A percentile compares a stretch with the other conserved stretches of the same genome.
Conservation (phyloP, 2,113 vertebrate species). For the Albula glossodonta region DNA sequence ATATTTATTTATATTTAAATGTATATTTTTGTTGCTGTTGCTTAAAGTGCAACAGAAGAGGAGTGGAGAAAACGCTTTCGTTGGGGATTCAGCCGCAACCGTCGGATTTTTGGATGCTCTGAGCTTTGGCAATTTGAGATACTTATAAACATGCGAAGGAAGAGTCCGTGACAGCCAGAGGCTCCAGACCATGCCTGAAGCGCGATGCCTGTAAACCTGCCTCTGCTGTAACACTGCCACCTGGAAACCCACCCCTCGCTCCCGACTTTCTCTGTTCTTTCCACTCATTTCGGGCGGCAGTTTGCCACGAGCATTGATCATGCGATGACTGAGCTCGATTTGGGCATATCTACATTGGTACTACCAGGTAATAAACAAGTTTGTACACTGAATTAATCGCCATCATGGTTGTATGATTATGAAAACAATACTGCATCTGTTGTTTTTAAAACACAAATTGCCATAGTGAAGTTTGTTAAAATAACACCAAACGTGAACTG, state of each 20-base stretch:
- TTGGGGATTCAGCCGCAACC: conserved; percentile 8
- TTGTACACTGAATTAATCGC: background rate
- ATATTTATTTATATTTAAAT: conserved; percentile 25
- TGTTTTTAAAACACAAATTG: background rate
- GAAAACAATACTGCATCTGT: background rate
- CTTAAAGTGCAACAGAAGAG: conserved; percentile 19
- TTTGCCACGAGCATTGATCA: conserved; percentile 63
- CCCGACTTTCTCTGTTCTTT: conserved; percentile 29
- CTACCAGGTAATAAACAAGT: conserved; percentile 65
- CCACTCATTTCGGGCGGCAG: conserved; percentile 50
- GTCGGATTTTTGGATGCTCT: conserved; percentile 17
- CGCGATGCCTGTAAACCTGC: conserved; percentile 51
- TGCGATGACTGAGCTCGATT: conserved; percentile 74
- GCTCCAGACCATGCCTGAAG: conserved; percentile 41
- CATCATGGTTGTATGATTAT: background rate
- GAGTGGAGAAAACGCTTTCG: conserved; percentile 15
- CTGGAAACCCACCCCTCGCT: conserved; percentile 61
- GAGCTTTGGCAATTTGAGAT: background rate
- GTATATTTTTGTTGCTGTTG: conserved; percentile 2
- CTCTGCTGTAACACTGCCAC: conserved; percentile 53
- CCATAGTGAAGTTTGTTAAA: background rate
- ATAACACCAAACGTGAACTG: background rate
- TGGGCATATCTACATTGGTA: conserved; percentile 62
- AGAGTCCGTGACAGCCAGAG: conserved; percentile 42
- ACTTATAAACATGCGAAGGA: conserved; percentile 30